Evolutionary conservation across 2,797 vertebrate species (phyloP), one percentile per base, ranked within the genome.

Genomic region (Acestrorhynchus altus): DNA sequence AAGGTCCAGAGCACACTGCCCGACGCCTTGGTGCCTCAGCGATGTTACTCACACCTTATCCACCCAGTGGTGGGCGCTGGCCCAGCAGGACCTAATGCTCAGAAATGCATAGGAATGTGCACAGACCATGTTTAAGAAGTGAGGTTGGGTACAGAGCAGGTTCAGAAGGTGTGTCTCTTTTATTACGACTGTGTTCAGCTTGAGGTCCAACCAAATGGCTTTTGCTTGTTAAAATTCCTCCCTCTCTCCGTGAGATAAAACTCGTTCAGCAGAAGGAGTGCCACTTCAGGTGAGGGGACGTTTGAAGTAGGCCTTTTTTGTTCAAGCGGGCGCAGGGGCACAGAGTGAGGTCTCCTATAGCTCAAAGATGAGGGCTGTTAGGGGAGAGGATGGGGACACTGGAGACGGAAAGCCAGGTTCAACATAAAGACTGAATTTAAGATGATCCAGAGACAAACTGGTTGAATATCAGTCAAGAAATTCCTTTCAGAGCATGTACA

Each of bases 91-190:
- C 26, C 56, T 59, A 13, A 31, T 8, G 12, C 28, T 59, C 56
- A 59, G 56, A 28, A 59, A 59, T 59, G 28, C 56, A 59, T 59
- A 31, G 56, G 56, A 59, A 26, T 66, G 63, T 66, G 22, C 42
- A 46, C 22, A 26, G 24, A 46, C 8, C 42, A 24, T 66, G 42
- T 66, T 16, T 1, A 46, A 46, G 26, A 66, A 4, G 22, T 10
- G 22, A 46, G 63, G 40, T 66, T 64, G 44, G 35, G 20, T 22
- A 64, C 11, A 20, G 20, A 18, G 42, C 40, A 66, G 11, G 28
- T 46, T 64, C 9, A 42, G 10, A n/a, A 64, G 39, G 12, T 46
- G 63, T 24, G 16, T 20, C 13, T 20, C 13, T 46, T 59, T 31
- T 59, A 31, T 28, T 15, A 28, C 7, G 16, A 28, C 56, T 13